Conservation (phyloP, 2,888 invertebrate genomes). For the Philereme transversata region DNA sequence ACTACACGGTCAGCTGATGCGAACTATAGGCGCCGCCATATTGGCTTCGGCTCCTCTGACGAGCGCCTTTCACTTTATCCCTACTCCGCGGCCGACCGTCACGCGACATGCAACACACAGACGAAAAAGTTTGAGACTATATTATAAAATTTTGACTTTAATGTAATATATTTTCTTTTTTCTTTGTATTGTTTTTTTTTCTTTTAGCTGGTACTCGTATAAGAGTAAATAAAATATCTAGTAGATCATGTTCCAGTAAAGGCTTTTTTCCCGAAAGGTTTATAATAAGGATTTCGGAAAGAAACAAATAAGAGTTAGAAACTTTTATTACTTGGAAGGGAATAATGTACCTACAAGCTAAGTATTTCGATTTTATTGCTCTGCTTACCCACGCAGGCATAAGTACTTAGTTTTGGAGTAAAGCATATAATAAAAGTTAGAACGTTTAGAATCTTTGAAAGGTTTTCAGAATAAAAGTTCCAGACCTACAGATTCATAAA, state of each 20-base stretch:
- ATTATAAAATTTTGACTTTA: no score
- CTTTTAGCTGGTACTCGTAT: no score
- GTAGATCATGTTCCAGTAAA: constrained; percentile 3
- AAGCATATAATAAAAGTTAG: not conserved
- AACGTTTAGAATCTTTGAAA: not conserved
- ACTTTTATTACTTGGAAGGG: constrained; percentile 21
- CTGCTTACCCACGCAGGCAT: not conserved
- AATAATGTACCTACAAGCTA: constrained; percentile 1
- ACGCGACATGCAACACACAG: no score
- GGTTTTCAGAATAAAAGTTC: not conserved
- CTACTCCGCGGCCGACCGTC: no score
- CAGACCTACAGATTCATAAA: no score
- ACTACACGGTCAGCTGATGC: no score
- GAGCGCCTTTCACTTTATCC: no score
- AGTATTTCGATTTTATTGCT: constrained; percentile 26
- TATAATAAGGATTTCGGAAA: constrained; percentile 9
- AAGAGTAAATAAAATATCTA: not conserved
- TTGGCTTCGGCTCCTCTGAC: no score
- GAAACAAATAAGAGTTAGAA: constrained; percentile 19
- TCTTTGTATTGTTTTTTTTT: no score
- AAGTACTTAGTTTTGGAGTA: not conserved
- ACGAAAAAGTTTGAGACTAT: no score
- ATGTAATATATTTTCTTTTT: no score
- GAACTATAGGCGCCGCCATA: no score
- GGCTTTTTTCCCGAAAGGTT: not conserved